Base-by-base conservation (phyloP, 2,888 invertebrate genomes). In the Morpho helenor region DNA sequence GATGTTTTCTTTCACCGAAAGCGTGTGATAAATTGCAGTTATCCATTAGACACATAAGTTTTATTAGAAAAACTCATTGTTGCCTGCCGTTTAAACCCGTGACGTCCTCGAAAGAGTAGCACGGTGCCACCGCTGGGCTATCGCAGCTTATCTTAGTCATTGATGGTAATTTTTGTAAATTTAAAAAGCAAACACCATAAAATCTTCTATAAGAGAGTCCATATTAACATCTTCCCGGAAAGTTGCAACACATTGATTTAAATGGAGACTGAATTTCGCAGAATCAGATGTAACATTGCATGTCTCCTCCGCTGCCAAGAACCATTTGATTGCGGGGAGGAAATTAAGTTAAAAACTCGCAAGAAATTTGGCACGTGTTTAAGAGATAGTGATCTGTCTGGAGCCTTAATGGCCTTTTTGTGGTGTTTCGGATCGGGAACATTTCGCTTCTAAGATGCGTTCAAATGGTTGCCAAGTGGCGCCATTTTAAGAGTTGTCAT, bases 301-400 rank as follows among this genome's bases (percentile, higher is more conserved):
- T 59, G 47, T 40, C 50, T 42, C 53, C 46, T 57, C 22, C 53
- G 49, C 48, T 59, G 57, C 60, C 60, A 62, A 64, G 59, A 16
- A 60, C 10, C 52, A 56, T 46, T 60, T 55, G 52, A 56, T 55
- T 64, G 50, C 52, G 46, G 44, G 23, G 44, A 62, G 64, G 64
- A 67, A 67, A 66, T 67, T 57, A 67, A 68, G 63, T 62, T 66
- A 67, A 67, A 68, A 66, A 66, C 64, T 64, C 64, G 57, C 63
- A 60, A 64, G 62, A 66, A 64, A 68, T 67, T 68, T 68, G 68
- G 67, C 68, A 63, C 66, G 66, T 67, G 61, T 60, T 62, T 48
- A 50, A 59, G 60, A 59, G 63, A 64, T 64, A 61, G 59, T 55
- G 62, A 64, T 62, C 63, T 61, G 59, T 62, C 56, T 50, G 56